Evolutionary conservation across 2,797 vertebrate genomes (phyloP), one percentile per base, ranked within the genome.

Genomic region (Hoplostethus atlanticus): DNA sequence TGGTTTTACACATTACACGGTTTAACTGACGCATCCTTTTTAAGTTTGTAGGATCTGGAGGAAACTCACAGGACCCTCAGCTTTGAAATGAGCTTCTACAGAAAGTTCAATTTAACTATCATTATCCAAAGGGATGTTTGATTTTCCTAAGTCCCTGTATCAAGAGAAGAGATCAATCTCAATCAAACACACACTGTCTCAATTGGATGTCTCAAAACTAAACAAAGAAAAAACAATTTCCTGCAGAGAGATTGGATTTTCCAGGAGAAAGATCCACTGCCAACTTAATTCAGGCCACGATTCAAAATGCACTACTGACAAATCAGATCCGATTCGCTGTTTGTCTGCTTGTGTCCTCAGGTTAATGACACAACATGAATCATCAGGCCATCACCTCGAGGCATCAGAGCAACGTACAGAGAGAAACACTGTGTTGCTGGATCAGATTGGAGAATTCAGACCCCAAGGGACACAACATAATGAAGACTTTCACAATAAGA

Each of bases 221-320:
- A 73, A 75, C 8, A 46, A 3, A 44, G 4, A 51, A 52, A 50
- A 16, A 17, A 46, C 10, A 13, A 63, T 51, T 53, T 61, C 30
- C 58, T 61, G 48, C 64, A 64, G 62, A 71, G 64, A 52, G 54
- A 67, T 68, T 63, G 6, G 31, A 69, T 77, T 81, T 73, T 77
- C 25, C 47, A 30, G 55, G 21, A 50, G 76, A 81, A 60, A 82
- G 51, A 69, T 61, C 53, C 15, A 25, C 59, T 11, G 34, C 56
- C 73, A 74, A 2, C 76, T 77, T 74, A 81, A 85, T 80, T 81
- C 81, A 74, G 66, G 73, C 55, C 56, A 68, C 77, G 71, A 70
- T 66, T 77, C 82, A 76, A 68, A 64, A 59, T 56, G 68, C 16
- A 21, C 57, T 11, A 31, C 67, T 25, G 55, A 82, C 71, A 76